Evolutionary conservation across 1,140 invertebrate species (phyloP).

Genomic region (Proales similis): DNA sequence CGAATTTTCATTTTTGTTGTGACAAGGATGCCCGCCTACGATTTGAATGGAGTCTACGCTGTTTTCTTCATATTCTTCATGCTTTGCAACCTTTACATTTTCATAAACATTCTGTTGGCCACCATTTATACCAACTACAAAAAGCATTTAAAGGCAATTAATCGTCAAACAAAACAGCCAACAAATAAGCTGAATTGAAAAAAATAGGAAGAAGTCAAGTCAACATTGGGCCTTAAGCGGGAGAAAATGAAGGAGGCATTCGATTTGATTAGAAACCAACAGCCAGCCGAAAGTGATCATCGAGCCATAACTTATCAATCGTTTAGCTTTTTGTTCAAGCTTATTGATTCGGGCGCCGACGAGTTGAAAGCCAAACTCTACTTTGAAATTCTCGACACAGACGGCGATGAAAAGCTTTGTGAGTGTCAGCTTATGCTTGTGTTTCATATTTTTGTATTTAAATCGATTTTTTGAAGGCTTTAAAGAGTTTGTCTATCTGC

Average conservation of each 20-base stretch:
- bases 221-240: slow-evolving; percentile 51
- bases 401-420: slow-evolving; percentile 45
- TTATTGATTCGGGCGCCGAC: slow-evolving; percentile 47
- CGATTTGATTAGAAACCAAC: slow-evolving; percentile 44
- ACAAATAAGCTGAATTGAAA: background rate
- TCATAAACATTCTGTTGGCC: slow-evolving; percentile 58
- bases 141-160: slow-evolving; percentile 55
- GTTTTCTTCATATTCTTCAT: slow-evolving; percentile 56
- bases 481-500: slow-evolving; percentile 53
- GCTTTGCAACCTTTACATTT: slow-evolving; percentile 56
- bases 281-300: background rate
- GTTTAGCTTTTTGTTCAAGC: slow-evolving; percentile 50
- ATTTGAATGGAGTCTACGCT: slow-evolving; percentile 52
- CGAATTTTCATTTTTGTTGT: slow-evolving; percentile 31
- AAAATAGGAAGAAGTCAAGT: slow-evolving; percentile 56
- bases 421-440: background rate
- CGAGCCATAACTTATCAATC: slow-evolving; percentile 20
- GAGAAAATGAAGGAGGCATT: slow-evolving; percentile 52
- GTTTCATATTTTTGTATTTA: background rate
- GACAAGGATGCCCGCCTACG: slow-evolving; percentile 57
- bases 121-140: slow-evolving; percentile 58
- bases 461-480: slow-evolving; percentile 43
- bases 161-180: background rate
- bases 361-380: slow-evolving; percentile 49
- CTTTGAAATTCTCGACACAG: slow-evolving; percentile 52